Percentiles rank a stretch among this genome's conserved stretches.
These are phyloP conservation scores for Mimumesa dahlbomi DNA, from an alignment of 2,888 invertebrate species.

Conservation along the genomic window DNA sequence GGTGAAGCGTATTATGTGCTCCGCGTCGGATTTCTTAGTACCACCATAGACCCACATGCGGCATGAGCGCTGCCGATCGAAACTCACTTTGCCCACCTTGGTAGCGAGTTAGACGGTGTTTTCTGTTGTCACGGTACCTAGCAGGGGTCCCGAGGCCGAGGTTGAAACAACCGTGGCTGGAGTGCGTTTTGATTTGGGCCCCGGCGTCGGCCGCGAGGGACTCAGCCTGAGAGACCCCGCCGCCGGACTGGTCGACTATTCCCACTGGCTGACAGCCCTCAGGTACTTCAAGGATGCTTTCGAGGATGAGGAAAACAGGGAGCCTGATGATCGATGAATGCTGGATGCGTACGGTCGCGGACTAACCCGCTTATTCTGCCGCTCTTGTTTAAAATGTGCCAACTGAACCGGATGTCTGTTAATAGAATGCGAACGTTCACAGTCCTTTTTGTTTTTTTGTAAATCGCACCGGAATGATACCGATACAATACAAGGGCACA, in stretches of 20 bases:
- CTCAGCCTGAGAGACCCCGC: constrained; percentile 82
- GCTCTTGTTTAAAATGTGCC: constrained; percentile 16
- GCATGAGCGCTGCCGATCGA: constrained; percentile 33
- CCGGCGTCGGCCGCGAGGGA: constrained; percentile 82
- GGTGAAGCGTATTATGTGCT: constrained; percentile 15
- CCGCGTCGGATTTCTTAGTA: constrained; percentile 12
- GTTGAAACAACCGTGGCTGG: constrained; percentile 79
- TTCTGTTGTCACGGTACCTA: constrained; percentile 67
- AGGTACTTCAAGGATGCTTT: constrained; percentile 80
- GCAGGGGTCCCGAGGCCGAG: constrained; percentile 78
- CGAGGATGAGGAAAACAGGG: constrained; percentile 59
- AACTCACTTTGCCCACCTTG: constrained; percentile 31
- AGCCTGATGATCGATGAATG: constrained; percentile 52
- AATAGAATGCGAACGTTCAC: constrained; percentile 27
- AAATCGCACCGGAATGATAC: too few species aligned
- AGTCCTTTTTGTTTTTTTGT: too few species aligned
- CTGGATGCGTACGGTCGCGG: constrained; percentile 59
- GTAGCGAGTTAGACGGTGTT: constrained; percentile 64
- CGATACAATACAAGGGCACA: too few species aligned
- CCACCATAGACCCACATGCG: constrained; percentile 13
- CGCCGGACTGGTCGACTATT: constrained; percentile 83
- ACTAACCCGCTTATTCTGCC: constrained; percentile 68
- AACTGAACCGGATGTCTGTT: constrained; percentile 11
- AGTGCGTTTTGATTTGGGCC: constrained; percentile 80
- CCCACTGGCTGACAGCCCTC: constrained; percentile 83